Conservation (phyloP, 2,888 invertebrate genomes). For the Meghimatium bilineatum region DNA sequence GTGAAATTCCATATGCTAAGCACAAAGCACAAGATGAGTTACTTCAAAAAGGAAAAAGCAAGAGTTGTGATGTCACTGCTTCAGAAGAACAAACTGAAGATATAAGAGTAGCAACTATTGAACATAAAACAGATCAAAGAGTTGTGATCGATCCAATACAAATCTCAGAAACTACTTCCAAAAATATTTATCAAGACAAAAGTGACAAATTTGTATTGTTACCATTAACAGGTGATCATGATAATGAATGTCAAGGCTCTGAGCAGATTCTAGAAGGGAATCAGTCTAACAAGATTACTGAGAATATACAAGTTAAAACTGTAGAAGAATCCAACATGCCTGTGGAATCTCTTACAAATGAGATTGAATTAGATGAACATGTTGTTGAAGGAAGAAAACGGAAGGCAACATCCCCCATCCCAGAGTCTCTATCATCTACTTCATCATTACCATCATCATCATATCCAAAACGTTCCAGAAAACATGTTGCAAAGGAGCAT, state of each 20-base stretch:
- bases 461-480: slow-evolving; percentile 18
- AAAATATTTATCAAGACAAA: background rate
- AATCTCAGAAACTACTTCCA: background rate
- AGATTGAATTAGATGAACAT: background rate
- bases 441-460: slow-evolving; percentile 5
- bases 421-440: background rate
- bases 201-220: background rate
- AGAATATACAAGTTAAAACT: background rate
- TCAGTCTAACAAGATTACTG: background rate
- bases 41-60: background rate
- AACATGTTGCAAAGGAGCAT: background rate
- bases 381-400: background rate
- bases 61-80: too few relatives aligned
- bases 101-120: background rate
- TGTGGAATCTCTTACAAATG: background rate
- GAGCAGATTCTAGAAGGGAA: background rate
- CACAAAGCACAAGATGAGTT: background rate
- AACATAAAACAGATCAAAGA: background rate
- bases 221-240: background rate
- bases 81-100: background rate
- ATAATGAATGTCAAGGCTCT: background rate
- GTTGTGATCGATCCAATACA: too few relatives aligned
- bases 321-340: background rate
- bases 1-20: too few relatives aligned
- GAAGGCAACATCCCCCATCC: background rate